phyloP scores from a whole-genome alignment of 2,797 vertebrate genomes.

The Dicrostonyx torquatus region DNA sequence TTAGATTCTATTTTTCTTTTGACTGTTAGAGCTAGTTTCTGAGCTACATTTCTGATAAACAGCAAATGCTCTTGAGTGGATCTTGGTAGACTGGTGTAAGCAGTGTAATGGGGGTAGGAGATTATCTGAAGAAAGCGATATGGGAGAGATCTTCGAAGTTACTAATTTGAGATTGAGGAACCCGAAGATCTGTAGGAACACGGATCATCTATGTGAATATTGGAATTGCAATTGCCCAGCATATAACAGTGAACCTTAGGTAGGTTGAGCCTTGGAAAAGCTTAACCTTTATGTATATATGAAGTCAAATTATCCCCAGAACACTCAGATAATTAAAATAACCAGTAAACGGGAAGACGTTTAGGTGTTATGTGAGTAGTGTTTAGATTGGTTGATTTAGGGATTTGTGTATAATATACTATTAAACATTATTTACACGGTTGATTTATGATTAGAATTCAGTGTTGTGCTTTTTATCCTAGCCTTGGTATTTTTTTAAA shows the following conservation, averaged over 20 bases:
- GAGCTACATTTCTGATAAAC: not conserved
- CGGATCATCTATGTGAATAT: not conserved
- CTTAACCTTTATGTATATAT: not conserved
- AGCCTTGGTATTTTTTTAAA: not conserved
- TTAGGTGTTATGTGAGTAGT: not conserved
- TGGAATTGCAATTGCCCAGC: not conserved
- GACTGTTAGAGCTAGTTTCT: not conserved
- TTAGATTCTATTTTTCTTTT: slow-evolving; percentile 11
- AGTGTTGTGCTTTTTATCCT: not conserved
- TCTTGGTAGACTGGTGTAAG: not conserved
- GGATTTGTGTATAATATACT: not conserved
- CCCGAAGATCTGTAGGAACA: not conserved
- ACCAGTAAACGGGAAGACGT: not conserved
- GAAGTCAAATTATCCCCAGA: not conserved
- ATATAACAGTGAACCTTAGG: slow-evolving; percentile 20
- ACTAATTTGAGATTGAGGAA: not conserved
- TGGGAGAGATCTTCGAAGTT: not conserved
- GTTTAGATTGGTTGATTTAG: not conserved
- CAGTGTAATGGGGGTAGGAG: not conserved
- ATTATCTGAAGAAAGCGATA: not conserved
- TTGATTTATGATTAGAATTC: slow-evolving; percentile 24
- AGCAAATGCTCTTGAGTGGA: not conserved
- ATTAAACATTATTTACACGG: not conserved
- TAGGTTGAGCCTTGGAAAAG: not conserved
- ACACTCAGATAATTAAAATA: not conserved